phyloP scores from a whole-genome alignment of 1,140 invertebrate genomes.

The Macrosteles quadrilineatus region DNA sequence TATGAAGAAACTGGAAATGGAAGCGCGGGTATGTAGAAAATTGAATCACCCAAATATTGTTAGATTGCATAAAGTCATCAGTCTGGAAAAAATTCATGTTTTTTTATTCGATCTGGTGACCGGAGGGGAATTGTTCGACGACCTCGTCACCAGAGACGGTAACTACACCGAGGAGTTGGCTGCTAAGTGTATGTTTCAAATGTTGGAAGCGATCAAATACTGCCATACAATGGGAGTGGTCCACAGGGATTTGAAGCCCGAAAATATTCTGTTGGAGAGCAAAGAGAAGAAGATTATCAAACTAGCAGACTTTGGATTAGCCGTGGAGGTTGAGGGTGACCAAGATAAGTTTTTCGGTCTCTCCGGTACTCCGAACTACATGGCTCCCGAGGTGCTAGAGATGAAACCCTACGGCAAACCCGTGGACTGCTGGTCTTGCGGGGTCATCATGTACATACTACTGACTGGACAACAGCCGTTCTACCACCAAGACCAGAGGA shows the following conservation, averaged over 20 bases:
- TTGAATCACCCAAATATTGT: neutral
- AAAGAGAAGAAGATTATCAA: conserved; percentile 77
- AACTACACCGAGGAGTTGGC: conserved; percentile 7
- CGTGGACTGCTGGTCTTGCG: neutral
- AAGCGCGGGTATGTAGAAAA: neutral
- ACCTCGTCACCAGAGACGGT: neutral
- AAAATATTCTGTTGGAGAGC: conserved; percentile 84
- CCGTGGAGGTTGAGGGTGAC: conserved; percentile 39
- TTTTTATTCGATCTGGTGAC: neutral
- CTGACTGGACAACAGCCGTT: neutral
- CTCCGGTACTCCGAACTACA: neutral
- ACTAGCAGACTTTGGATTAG: conserved; percentile 26
- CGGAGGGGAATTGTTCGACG: conserved; percentile 10
- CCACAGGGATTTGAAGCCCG: conserved; percentile 94
- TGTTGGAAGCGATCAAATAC: conserved; percentile 89
- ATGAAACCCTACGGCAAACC: neutral
- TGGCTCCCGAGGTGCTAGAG: conserved; percentile 9
- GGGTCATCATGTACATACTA: neutral
- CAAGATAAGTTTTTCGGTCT: neutral
- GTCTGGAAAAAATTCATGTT: neutral
- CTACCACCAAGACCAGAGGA: neutral
- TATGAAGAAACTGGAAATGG: neutral
- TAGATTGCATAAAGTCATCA: neutral
- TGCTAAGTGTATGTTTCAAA: conserved; percentile 57
- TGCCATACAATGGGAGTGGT: conserved; percentile 86